These are phyloP conservation scores for Campoletis raptor DNA, from an alignment of 2,888 invertebrate genomes.

Conservation along the genomic window DNA sequence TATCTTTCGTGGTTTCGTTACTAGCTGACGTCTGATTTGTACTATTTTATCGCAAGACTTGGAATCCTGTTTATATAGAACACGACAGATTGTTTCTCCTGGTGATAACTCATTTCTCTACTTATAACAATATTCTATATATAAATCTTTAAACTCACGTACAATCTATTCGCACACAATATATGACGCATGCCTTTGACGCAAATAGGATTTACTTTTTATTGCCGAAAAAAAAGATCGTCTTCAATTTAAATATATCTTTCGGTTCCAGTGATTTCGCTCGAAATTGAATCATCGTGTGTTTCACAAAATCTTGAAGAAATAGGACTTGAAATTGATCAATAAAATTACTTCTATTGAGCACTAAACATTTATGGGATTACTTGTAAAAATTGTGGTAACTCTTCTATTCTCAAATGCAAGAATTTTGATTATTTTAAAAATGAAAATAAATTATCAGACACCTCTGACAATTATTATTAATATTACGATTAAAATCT, in stretches of 20 bases:
- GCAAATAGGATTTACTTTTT: conserved; percentile 59
- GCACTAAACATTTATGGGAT: background rate
- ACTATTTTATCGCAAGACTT: conserved; percentile 24
- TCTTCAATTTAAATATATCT: conserved; percentile 1
- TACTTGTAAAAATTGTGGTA: background rate
- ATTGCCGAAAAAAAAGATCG: conserved; percentile 15
- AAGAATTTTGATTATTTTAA: background rate
- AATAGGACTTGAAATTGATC: background rate
- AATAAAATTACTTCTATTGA: background rate
- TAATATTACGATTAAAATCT: background rate
- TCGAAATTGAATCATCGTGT: background rate
- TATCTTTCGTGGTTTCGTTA: background rate
- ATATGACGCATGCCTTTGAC: conserved; percentile 51
- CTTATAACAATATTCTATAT: conserved; percentile 28
- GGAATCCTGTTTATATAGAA: conserved; percentile 29
- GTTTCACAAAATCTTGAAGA: background rate
- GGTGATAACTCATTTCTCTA: conserved; percentile 28
- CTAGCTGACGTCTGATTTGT: background rate
- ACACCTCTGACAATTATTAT: background rate
- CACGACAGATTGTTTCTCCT: conserved; percentile 2
- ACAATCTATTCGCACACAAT: conserved; percentile 17
- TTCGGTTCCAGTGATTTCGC: background rate
- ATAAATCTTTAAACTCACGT: conserved; percentile 25
- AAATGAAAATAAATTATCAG: background rate
- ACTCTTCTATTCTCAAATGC: background rate